Base-by-base conservation (phyloP, 2,888 invertebrate genomes). In the Napeogenes inachia region DNA sequence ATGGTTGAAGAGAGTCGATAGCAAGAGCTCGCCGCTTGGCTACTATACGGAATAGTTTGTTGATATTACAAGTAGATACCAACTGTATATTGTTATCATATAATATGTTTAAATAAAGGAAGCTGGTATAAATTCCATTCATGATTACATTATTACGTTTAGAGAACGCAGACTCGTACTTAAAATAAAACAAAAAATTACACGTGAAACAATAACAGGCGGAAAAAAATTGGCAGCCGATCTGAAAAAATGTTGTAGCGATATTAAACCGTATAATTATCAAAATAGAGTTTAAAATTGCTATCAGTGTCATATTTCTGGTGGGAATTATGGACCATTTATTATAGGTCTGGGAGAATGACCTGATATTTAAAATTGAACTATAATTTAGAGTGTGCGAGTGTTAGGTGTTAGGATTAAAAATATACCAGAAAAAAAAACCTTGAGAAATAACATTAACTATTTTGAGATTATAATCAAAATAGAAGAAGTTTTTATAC, bases 361-460 rank as follows among this genome's bases (percentile, higher is more conserved):
- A 57, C 57, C 57, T 57, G 47, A 50, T 33, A 46, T 35, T 47
- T 42, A 42, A 42, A 42, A 42, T 42, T 35, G 57, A 50, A 57
- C 33, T 13, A 60, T 61, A 61, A 63, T 63, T 66, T 61, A 60
- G 33, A 63, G 59, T 46, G 35, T 38, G 59, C 59, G 56, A 59
- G 32, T 54, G 66, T 61, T 63, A 50, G 50, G 30, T 50, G 30
- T 50, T 21, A 63, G 54, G 79, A 81, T 81, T 81, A 79, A 79
- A 79, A 80, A 79, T 80, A 84, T 81, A 79, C 73, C 74, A 77
- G 63, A 73, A 71, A 75, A 70, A 74, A 75, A 75, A 75, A 75
- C 72, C 65, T 64, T 69, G n/a, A 42, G 54, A 12, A n/a, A 42
- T 56, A 4, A 35, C 8, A 13, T 38, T 38, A 38, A 38, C 42